phyloP scores from a whole-genome alignment of 2,113 vertebrate species.

The Bufo bufo region DNA sequence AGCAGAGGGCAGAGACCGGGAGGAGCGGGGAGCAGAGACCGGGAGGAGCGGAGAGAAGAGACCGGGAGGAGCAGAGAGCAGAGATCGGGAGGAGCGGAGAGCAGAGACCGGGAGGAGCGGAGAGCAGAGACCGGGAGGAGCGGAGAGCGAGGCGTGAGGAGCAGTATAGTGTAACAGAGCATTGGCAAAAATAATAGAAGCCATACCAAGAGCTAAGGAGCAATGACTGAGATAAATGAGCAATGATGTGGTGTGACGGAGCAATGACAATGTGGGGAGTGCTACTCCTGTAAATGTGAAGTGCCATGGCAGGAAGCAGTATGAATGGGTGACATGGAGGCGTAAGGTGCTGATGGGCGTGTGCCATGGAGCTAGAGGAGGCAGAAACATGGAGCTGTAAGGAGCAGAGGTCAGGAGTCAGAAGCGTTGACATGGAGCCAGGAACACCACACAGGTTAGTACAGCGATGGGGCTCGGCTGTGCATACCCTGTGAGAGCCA shows the following conservation, averaged over 20 bases:
- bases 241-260: neutral
- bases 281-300: too few relatives aligned
- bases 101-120: neutral
- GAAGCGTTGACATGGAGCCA: constrained; percentile 61
- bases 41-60: neutral
- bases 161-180: neutral
- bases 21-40: neutral
- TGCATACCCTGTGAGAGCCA: constrained; percentile 79
- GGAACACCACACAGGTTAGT: constrained; percentile 69
- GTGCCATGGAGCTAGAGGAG: neutral
- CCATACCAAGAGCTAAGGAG: neutral
- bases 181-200: too few relatives aligned
- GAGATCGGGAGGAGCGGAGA: neutral
- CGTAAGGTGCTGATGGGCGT: too few relatives aligned
- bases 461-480: constrained; percentile 62
- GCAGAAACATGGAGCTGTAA: neutral
- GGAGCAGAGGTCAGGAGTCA: constrained; percentile 17
- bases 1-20: neutral
- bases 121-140: too few relatives aligned
- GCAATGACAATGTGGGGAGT: too few relatives aligned
- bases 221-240: neutral
- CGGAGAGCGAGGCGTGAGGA: neutral
- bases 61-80: neutral
- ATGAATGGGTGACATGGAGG: too few relatives aligned
- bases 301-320: too few relatives aligned